Evolutionary conservation across 2,797 vertebrate genomes (phyloP).

Genomic region (Dallia pectoralis): DNA sequence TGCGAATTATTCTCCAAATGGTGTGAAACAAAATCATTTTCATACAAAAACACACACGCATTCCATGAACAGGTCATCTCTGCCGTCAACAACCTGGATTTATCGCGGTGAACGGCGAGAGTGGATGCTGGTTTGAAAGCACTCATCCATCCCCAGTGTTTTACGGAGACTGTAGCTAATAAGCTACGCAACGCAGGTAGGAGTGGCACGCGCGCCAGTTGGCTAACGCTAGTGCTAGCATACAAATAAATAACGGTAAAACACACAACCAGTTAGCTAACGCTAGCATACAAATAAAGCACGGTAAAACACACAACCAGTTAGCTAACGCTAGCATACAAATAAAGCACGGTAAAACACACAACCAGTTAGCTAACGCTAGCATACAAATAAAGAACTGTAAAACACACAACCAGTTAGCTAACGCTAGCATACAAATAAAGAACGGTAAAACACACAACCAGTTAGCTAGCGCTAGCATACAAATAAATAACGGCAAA

Average conservation of each 20-base stretch:
- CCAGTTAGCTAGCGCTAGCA: no score
- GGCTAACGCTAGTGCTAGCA: slow-evolving; percentile 19
- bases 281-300: no score
- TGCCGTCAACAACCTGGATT: not conserved
- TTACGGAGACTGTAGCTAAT: slow-evolving; percentile 10
- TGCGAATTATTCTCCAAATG: slow-evolving; percentile 34
- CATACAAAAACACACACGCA: slow-evolving; percentile 2
- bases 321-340: not conserved
- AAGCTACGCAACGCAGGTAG: slow-evolving; percentile 16
- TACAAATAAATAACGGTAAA: not conserved
- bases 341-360: no score
- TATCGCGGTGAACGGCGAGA: not conserved
- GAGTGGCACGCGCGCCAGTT: not conserved
- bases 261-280: no score
- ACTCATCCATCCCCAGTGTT: not conserved
- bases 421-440: not conserved
- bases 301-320: no score
- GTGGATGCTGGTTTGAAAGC: not conserved
- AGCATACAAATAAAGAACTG: no score
- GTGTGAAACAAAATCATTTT: slow-evolving; percentile 25
- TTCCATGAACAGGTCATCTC: slow-evolving; percentile 14
- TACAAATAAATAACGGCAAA: no score
- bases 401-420: not conserved
- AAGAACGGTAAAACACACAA: no score
- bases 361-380: no score